Base-by-base conservation (phyloP, 2,797 vertebrate species). In the Mus caroli region DNA sequence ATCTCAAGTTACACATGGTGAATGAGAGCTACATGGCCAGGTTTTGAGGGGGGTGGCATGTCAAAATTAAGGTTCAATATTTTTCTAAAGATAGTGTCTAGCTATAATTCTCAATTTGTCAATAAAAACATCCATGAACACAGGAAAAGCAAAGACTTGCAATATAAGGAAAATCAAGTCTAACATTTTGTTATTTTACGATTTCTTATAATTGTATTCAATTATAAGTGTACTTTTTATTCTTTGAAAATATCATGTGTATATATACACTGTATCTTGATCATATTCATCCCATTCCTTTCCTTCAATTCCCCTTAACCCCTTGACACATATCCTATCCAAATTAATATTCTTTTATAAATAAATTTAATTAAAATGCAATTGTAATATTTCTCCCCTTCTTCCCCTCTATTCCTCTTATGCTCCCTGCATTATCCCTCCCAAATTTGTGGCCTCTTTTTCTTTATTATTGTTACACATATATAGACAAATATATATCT, bases 1-100 rank as follows among this genome's bases (percentile, higher is more conserved):
- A 85, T 90, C 37, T 22, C 77, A 92, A 73, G 31, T 50, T 96
- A 94, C 89, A 85, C 11, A 40, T 67, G 40, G 58, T 88, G 50
- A 88, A 94, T 58, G 87, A 93, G 95, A 87, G 43, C 69, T 22
- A 90, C 13, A 69, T 13, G 15, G 82, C 26, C 14, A 85, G 24
- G 22, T 64, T 85, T 84, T 93, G 69, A 54, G 17, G 19, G 19
- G 28, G 26, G 37, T 71, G 43, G 34, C 91, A 62, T 73, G 15
- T 88, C 52, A 90, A 95, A 93, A 94, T 90, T 7, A 90, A 94
- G 64, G 90, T 85, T 8, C 77, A 88, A 90, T 92, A 94, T 94
- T 60, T 97, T 54, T 80, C 56, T 90, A 90, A 92, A 60, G 34
- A 92, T 87, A 58, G 24, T 80, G 56, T 84, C 54, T 80, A 76